These are phyloP conservation scores for Lytechinus variegatus DNA, from an alignment of 35 echinoderm and acorn worm species.

Conservation along the genomic window DNA sequence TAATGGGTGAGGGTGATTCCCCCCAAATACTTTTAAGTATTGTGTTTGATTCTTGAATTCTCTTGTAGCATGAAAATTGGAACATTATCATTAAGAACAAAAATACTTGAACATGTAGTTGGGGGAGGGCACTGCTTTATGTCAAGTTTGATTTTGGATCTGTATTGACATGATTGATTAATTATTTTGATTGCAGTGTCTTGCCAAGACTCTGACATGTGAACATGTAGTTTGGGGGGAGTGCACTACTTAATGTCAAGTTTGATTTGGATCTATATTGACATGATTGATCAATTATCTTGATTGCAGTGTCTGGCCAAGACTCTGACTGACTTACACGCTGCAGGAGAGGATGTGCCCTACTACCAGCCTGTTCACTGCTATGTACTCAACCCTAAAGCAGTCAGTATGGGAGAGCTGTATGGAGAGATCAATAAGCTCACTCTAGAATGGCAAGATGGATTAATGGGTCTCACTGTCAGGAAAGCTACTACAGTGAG, in stretches of 20 bases:
- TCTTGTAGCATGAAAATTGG: too few relatives aligned
- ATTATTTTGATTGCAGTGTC: conserved; percentile 22
- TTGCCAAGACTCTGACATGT: conserved; percentile 62
- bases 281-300: not conserved
- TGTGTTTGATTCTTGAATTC: too few relatives aligned
- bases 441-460: conserved; percentile 98
- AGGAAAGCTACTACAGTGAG: conserved; percentile 85
- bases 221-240: conserved; percentile 80
- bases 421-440: conserved; percentile 99
- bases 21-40: too few relatives aligned
- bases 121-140: conserved; percentile 67
- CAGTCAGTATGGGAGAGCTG: conserved; percentile 93
- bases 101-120: conserved; percentile 68
- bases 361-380: conserved; percentile 89
- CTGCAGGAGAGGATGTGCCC: conserved; percentile 76
- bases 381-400: conserved; percentile 94
- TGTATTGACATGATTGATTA: not conserved
- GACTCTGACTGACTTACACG: conserved; percentile 79
- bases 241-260: conserved; percentile 78
- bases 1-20: too few relatives aligned
- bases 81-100: too few relatives aligned
- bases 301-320: conserved; percentile 35
- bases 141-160: too few relatives aligned
- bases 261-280: too few relatives aligned
- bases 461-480: conserved; percentile 93